These are phyloP conservation scores for Clamator glandarius DNA, from an alignment of 2,797 vertebrate genomes.

Conservation along the genomic window DNA sequence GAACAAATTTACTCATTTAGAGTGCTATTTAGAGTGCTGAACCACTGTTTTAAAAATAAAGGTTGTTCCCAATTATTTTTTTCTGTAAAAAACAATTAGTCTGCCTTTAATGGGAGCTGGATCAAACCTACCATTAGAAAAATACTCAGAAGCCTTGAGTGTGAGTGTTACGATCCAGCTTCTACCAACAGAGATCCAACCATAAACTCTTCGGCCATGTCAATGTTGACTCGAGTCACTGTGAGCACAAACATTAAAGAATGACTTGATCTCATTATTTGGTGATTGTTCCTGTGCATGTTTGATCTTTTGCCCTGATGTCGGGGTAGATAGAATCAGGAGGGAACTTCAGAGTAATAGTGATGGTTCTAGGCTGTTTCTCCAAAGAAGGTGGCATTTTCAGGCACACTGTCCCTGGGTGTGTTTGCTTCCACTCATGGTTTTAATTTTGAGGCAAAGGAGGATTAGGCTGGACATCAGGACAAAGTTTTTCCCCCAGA, in stretches of 20 bases:
- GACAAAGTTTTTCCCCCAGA: no score
- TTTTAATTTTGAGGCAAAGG: neutral
- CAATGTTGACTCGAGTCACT: neutral
- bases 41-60: neutral
- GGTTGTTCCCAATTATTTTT: neutral
- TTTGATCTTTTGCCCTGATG: neutral
- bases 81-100: neutral
- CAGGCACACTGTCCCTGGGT: neutral
- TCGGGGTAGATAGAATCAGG: neutral
- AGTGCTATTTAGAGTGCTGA: no score
- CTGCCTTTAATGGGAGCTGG: neutral
- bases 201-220: neutral
- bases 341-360: neutral
- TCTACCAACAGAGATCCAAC: neutral
- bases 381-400: neutral
- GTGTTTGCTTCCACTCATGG: neutral
- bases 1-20: neutral
- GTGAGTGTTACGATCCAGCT: neutral
- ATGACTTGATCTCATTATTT: neutral
- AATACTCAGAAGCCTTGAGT: neutral
- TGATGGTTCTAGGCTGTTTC: neutral
- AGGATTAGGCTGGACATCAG: no score
- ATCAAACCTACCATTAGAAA: neutral
- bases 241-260: neutral
- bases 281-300: fast-evolving